Base-by-base conservation (phyloP, 2,113 vertebrate genomes). In the Sigmodon hispidus region DNA sequence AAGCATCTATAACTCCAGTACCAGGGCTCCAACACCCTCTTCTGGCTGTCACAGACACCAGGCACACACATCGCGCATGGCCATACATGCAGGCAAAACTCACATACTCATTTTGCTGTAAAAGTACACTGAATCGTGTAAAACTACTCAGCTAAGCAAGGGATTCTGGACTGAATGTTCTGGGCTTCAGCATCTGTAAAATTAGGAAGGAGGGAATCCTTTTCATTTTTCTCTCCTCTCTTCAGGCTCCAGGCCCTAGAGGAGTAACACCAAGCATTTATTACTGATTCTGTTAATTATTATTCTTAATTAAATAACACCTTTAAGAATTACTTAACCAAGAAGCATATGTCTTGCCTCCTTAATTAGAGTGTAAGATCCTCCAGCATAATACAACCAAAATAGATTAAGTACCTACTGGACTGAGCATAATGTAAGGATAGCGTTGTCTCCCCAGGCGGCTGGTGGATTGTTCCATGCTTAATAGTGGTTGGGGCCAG, bases 271-370 rank as follows among this genome's bases (percentile, higher is more conserved):
- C 89, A 93, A 93, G 88, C 75, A 48, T 83, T 95, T 96, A 94
- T 94, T 92, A 96, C 85, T 89, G 94, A 73, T 88, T 88, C 90
- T 90, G 59, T 97, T 97, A 94, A 97, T 96, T 97, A 97, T 26
- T 92, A 34, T 88, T 77, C 90, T 96, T 97, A 97, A 96, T 97
- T 96, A 96, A 97, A 93, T 96, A 93, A 96, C 87, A 96, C 85
- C 89, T 95, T 89, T 93, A 96, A 92, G 85, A 96, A 96, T 86
- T 95, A 95, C 52, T 97, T 97, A 97, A 88, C 92, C 85, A 91
- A 45, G 36, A 45, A 92, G 79, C 36, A 7, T 63, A 93, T 65
- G 55, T 43, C 93, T 94, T 88, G 76, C 81, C 90, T 94, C 76
- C 95, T 95, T 95, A 95, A 95, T 96, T 93, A 95, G 76, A 93